phyloP scores from a whole-genome alignment of 35 echinoderm and acorn worm species.

The Chiridota heheva region DNA sequence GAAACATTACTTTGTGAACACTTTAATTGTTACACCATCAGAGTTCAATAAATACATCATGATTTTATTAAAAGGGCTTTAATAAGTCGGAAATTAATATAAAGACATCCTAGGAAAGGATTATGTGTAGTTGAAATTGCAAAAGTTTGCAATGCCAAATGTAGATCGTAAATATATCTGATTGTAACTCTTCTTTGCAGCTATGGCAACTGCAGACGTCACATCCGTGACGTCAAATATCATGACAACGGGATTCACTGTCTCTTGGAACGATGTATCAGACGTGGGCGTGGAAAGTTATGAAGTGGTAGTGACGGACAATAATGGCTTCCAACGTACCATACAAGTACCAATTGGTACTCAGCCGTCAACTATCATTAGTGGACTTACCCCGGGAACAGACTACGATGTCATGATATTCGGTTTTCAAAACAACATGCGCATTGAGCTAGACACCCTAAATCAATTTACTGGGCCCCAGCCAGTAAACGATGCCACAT shows the following conservation, averaged over 20 bases:
- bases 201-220: conserved; percentile 12
- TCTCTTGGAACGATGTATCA: conserved; percentile 19
- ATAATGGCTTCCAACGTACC: neutral
- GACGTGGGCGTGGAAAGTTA: conserved; percentile 1
- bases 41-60: too few species aligned
- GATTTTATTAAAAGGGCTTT: too few species aligned
- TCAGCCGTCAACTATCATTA: neutral
- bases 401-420: conserved; percentile 6
- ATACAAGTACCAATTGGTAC: neutral
- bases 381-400: conserved; percentile 3
- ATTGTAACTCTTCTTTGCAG: too few species aligned
- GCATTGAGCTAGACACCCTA: neutral
- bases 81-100: too few species aligned
- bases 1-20: too few species aligned
- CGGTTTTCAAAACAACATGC: neutral
- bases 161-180: too few species aligned
- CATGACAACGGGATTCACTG: conserved; percentile 5
- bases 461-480: conserved; percentile 15
- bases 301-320: neutral
- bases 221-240: neutral
- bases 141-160: too few species aligned
- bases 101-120: too few species aligned
- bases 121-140: too few species aligned
- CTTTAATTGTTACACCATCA: too few species aligned
- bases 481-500: conserved; percentile 13